A percentile compares a stretch with the other conserved stretches of the same genome.
Evolutionary conservation across 2,113 vertebrate species (phyloP).

Genomic region (Paratilapia polleni): DNA sequence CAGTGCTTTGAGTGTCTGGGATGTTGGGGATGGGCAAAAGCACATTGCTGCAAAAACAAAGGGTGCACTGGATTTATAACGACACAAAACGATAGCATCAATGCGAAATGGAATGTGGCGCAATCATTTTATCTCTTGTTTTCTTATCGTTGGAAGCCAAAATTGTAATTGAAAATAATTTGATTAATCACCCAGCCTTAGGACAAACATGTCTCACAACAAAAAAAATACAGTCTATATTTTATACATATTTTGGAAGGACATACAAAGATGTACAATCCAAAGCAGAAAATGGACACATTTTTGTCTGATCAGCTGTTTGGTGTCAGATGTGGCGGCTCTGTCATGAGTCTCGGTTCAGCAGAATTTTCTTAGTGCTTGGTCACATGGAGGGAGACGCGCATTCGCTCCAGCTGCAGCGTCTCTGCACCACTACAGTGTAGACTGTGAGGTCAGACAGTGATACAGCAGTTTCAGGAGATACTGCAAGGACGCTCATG

Average conservation of each 20-base stretch:
- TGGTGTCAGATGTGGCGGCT: neutral
- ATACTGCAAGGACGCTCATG: no score
- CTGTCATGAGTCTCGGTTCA: neutral
- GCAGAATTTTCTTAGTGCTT: neutral
- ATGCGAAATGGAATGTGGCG: neutral
- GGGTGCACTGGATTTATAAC: no score
- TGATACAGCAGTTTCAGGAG: no score
- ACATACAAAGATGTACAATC: neutral
- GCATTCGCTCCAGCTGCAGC: constrained; percentile 36
- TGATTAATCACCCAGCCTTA: neutral
- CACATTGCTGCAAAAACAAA: no score
- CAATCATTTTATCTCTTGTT: neutral
- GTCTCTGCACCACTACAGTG: no score
- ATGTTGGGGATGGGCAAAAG: no score
- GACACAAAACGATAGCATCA: neutral
- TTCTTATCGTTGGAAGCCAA: neutral
- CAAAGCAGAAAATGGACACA: neutral
- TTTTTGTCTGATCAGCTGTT: neutral
- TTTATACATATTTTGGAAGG: neutral
- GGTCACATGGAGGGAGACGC: constrained; percentile 2
- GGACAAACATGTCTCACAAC: neutral
- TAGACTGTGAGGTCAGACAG: no score
- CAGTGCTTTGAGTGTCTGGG: no score
- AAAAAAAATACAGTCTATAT: neutral
- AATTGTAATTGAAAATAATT: neutral